phyloP scores from a whole-genome alignment of 2,113 vertebrate genomes.

The Dolichotis patagonum region DNA sequence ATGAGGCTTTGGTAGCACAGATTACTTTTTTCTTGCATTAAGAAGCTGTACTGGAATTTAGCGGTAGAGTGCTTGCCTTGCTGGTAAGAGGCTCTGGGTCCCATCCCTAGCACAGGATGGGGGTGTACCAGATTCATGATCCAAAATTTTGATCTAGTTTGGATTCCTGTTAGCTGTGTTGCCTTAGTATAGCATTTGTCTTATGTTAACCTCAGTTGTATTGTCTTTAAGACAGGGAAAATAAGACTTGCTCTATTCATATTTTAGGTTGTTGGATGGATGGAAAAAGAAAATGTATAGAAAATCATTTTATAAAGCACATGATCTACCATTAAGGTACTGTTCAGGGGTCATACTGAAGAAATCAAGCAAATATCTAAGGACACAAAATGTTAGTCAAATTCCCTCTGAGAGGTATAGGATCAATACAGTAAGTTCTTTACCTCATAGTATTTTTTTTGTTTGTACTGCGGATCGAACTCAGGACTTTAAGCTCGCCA shows the following conservation, averaged over 20 bases:
- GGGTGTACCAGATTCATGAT: neutral
- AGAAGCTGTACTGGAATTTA: neutral
- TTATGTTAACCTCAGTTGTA: neutral
- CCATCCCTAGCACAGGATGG: neutral
- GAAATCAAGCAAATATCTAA: neutral
- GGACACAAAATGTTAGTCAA: neutral
- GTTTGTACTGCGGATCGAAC: too few relatives aligned
- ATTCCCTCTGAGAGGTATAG: neutral
- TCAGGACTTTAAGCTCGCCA: too few relatives aligned
- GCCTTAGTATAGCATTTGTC: neutral
- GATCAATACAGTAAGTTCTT: neutral
- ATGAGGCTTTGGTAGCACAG: neutral
- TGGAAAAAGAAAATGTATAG: neutral
- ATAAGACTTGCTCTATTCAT: neutral
- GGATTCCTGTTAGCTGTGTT: neutral
- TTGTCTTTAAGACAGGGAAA: neutral
- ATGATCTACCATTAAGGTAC: neutral
- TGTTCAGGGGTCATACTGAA: neutral
- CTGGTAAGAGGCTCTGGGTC: neutral
- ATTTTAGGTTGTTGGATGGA: neutral
- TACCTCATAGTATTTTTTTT: neutral
- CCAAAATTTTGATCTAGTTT: neutral
- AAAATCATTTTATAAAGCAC: neutral
- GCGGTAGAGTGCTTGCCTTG: neutral
- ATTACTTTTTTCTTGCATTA: conserved; percentile 36